phyloP scores from a whole-genome alignment of 2,113 vertebrate species.

The Bombycilla garrulus region DNA sequence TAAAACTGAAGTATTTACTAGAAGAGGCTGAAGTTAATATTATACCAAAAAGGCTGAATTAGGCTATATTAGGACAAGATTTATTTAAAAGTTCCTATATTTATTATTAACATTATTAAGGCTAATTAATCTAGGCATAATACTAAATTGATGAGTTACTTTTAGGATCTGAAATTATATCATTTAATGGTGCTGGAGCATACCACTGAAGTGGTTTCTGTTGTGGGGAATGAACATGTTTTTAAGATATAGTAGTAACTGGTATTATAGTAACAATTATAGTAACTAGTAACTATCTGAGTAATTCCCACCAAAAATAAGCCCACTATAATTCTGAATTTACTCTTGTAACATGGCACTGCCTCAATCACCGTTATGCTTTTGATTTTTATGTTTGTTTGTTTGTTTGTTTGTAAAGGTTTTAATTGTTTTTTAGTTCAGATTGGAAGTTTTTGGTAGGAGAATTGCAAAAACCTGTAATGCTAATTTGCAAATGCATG shows the following conservation, averaged over 20 bases:
- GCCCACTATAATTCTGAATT: neutral
- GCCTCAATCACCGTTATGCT: neutral
- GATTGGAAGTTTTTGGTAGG: neutral
- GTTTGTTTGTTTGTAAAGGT: neutral
- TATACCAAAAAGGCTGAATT: neutral
- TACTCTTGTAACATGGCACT: neutral
- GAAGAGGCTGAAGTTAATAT: neutral
- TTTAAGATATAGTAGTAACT: neutral
- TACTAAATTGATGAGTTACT: neutral
- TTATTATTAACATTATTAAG: neutral
- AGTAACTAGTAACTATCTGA: neutral
- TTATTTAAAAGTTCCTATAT: neutral
- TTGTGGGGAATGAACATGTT: neutral
- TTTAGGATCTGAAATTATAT: neutral
- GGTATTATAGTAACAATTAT: neutral
- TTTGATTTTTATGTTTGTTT: neutral
- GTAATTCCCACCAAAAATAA: neutral
- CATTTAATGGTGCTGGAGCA: neutral
- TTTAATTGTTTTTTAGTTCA: neutral
- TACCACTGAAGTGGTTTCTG: neutral
- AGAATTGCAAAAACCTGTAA: neutral
- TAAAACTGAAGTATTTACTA: neutral
- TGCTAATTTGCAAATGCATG: neutral
- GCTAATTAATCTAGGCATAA: neutral
- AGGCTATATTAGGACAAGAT: neutral